Evolutionary conservation across 2,888 invertebrate genomes (phyloP), one percentile per base, ranked within the genome.

Genomic region (Drosophila glabriapex): DNA sequence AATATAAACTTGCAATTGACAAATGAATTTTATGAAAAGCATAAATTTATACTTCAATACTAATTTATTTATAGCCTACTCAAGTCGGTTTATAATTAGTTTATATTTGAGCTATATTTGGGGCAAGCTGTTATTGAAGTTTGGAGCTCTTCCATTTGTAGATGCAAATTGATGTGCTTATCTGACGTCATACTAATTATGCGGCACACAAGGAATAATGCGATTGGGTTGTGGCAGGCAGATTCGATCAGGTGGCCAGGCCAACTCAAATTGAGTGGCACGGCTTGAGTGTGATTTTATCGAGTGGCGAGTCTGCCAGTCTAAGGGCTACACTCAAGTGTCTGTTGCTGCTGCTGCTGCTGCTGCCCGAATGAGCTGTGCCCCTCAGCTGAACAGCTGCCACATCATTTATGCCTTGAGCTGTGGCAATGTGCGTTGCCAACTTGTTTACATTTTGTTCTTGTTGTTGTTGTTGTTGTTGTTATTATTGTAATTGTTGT

Each of bases 181-280:
- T 28, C 78, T 78, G 82, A 70, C 76, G 82, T 81, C 84, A 85
- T 77, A 77, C 64, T 83, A 82, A 83, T 83, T 79, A 82, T 78
- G 73, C 37, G 82, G 55, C 65, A 58, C 62, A 39, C 68, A 68
- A 7, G 25, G 22, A 19, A 62, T 67, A 72, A 64, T 59, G 69
- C 64, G 69, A 82, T 76, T 78, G 79, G 69, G 49, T 61, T 50
- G 69, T 28, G 53, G 37, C 60, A 43, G 56, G 67, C 52, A 62
- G 66, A 80, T 52, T 63, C 54, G 73, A 77, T 75, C 62, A 49
- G 39, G 54, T 65, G 12, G 58, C 19, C 50, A 37, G 56, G 60
- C 37, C 37, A 37, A 46, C 68, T 56, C 66, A 70, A 89, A 83
- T 83, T 83, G 89, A 83, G 83, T 83, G 89, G 84, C 89, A 64